Evolutionary conservation across 2,797 vertebrate species (phyloP), one percentile per base, ranked within the genome.

Genomic region (Lagorchestes hirsutus): DNA sequence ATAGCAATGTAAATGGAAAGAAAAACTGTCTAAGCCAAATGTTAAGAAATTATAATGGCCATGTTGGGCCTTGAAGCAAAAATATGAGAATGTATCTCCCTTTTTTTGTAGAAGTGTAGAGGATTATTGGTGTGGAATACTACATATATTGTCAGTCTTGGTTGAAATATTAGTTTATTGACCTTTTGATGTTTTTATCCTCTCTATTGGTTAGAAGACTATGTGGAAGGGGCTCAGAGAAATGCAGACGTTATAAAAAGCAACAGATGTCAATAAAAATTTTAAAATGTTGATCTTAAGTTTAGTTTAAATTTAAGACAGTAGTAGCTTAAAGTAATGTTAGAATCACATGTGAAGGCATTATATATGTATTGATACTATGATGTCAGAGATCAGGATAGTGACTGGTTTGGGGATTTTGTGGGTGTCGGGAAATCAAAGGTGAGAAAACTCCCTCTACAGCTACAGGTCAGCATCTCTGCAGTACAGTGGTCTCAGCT

Each of bases 321-420:
- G 31, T 54, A 96, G 52, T 54, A 91, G 54, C 62, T n/a, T 87
- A 59, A 93, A 96, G 50, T 55, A 29, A 93, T 87, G 55, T 74
- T 74, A 74, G 13, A n/a, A 8, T n/a, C 1, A 74, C 4, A 40
- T 2, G 62, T 22, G 16, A 74, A n/a, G 14, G 40, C 34, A 62
- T 34, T 62, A 31, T 12, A 62, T 34, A 62, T 13, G 31, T 14
- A 74, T 74, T 74, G 62, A 74, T n/a, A 74, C 5, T n/a, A 13
- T 74, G 62, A 74, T 67, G 31, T 67, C 59, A 62, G 18, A 22
- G 55, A 24, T 57, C 31, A 29, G 58, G 58, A 59, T 10, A 3
- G 27, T 6, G 27, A 59, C 58, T 59, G 31, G 31, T 67, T 31
- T 34, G 14, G 31, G 31, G 27, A 67, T 67, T 67, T 67, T 4